Evolutionary conservation across 2,888 invertebrate genomes (phyloP), one percentile per base, ranked within the genome.

Genomic region (Gastrophysa polygoni): DNA sequence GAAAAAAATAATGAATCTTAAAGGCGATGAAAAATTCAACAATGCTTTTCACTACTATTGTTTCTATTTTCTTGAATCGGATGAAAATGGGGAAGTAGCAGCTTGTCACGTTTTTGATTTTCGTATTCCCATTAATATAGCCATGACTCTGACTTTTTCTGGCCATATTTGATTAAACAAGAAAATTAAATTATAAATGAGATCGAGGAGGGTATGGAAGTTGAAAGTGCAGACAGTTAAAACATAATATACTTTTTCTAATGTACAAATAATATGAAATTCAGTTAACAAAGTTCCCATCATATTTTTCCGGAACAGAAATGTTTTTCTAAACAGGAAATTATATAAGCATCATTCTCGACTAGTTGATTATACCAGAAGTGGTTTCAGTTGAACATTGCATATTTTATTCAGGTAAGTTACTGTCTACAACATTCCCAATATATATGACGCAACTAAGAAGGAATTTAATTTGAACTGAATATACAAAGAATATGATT

Each of bases 401-500:
- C 14, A 38, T 38, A 38, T 38, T 38, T 32, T 8, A 32, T 32
- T 11, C 32, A 32, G 32, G 32, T 32, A 38, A 38, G 14, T 14
- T 38, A 38, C 7, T 38, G 11, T 38, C 38, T 38, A 38, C 11
- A 38, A 38, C 14, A 6, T 38, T 38, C 14, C 14, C 38, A 38
- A n/a, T 38, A 38, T 38, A 14, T 38, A 14, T 38, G 38, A 38
- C 14, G 38, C 38, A 14, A 38, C 14, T 14, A 38, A 14, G 14
- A 38, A 38, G 38, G n/a, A 1, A 21, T 59, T 55, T 29, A 50
- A 24, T 51, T 63, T 21, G 50, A 63, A 51, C 49, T 34, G 56
- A 62, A 54, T 47, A 29, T 48, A 61, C 50, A 60, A 62, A 52
- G 49, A 50, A 59, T 59, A 59, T 43, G 57, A 51, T 55, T 49